phyloP scores from a whole-genome alignment of 2,113 vertebrate species.

The Siniperca knerii region DNA sequence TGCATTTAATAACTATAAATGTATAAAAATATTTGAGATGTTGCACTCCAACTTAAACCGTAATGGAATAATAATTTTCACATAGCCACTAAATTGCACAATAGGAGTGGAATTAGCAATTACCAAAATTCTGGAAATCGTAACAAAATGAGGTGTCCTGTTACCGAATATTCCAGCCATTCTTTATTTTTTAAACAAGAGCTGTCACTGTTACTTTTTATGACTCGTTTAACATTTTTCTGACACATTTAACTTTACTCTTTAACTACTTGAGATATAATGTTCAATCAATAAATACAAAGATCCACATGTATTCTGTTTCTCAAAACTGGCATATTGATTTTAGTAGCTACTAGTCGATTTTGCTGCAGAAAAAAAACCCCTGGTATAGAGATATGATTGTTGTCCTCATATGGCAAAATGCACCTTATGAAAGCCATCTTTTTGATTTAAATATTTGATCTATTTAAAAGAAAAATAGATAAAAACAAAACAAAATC shows the following conservation, averaged over 20 bases:
- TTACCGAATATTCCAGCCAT: neutral
- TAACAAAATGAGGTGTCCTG: neutral
- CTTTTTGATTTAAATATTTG: neutral
- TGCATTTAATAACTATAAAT: neutral
- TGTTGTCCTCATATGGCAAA: neutral
- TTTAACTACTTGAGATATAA: neutral
- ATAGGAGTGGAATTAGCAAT: neutral
- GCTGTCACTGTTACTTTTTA: neutral
- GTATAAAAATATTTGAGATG: neutral
- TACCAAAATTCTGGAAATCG: neutral
- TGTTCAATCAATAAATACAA: neutral
- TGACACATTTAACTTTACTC: neutral
- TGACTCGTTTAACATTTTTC: neutral
- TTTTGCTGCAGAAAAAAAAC: neutral
- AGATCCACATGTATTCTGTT: neutral
- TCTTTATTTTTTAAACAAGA: neutral
- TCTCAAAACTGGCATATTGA: neutral
- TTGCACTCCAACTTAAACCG: neutral
- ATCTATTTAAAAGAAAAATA: neutral
- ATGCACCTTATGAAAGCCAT: neutral
- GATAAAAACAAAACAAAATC: neutral
- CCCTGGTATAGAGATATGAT: neutral
- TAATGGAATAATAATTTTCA: neutral
- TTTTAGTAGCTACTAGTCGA: neutral
- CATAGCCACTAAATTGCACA: neutral